phyloP scores from a whole-genome alignment of 2,113 vertebrate species.

The Gobius niger region DNA sequence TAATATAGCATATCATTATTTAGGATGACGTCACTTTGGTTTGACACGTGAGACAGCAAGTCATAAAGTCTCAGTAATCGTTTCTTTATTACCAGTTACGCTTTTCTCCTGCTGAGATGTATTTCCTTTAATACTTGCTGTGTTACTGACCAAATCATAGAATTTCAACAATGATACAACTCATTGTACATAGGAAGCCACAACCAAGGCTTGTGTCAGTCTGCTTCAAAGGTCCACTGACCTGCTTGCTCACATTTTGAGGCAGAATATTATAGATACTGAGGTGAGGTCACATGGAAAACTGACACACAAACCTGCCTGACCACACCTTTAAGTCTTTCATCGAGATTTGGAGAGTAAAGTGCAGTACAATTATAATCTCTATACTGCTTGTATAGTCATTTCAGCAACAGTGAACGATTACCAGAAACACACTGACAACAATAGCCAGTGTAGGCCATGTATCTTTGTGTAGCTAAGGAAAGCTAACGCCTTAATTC shows the following conservation, averaged over 20 bases:
- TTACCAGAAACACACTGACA: background rate
- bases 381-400: background rate
- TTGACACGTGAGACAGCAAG: constrained; percentile 30
- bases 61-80: too few relatives aligned
- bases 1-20: constrained; percentile 41
- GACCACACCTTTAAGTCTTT: constrained; percentile 53
- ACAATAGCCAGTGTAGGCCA: too few relatives aligned
- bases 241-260: background rate
- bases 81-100: background rate
- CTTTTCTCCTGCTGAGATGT: too few relatives aligned
- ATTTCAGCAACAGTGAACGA: background rate
- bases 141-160: too few relatives aligned
- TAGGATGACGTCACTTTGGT: constrained; percentile 53
- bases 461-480: constrained; percentile 6
- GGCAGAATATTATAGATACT: background rate
- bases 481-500: constrained; percentile 17
- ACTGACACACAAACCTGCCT: constrained; percentile 58
- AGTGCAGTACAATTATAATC: background rate
- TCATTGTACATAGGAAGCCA: background rate
- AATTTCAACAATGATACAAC: too few relatives aligned
- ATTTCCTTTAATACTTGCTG: background rate
- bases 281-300: constrained; percentile 34
- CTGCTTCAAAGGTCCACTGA: too few relatives aligned
- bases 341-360: constrained; percentile 38
- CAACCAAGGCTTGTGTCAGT: background rate